Base-by-base conservation (phyloP, 2,888 invertebrate species). In the Leptothorax acervorum region DNA sequence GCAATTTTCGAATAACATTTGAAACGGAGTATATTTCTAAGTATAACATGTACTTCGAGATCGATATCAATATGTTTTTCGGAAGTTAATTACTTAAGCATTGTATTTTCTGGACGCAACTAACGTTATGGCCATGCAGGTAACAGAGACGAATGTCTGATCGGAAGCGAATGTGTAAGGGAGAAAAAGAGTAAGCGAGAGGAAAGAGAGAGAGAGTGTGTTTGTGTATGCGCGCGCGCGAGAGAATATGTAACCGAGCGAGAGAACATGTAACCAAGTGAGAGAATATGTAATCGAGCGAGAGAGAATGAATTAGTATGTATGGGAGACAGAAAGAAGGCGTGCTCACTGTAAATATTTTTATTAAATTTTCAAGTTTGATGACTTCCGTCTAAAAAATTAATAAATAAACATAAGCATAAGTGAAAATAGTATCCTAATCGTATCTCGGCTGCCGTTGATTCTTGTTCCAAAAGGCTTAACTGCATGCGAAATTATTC, bases 361-460 rank as follows among this genome's bases (percentile, higher is more conserved):
- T 95, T 94, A 95, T 95, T 95, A 95, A 95, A 95, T 95, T 95
- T 95, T 94, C 95, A 95, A 95, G 93, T 95, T 95, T 95, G 94
- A 94, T 94, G 94, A 95, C 95, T 93, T 95, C 93, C 94, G 94
- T 94, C 94, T 93, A 92, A 94, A 94, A 93, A 94, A 94, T 93
- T 94, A 95, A 94, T 94, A 95, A 95, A 95, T 94, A 94, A 95
- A 94, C 92, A 92, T 94, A 94, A 94, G 93, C 92, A 94, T 94
- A 93, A 93, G 92, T 94, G 90, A 90, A 90, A 92, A 90, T 89
- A 91, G 51, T 81, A 73, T 74, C 85, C 42, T 85, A 63, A 85
- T 87, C 85, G 82, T 87, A 87, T 86, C 76, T 66, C 84, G 85
- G 12, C 55, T 31, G 6, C 55, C 31, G n/a, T 57, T 57, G 5